Evolutionary conservation across 2,113 vertebrate genomes (phyloP).

Genomic region (Epinephelus fuscoguttatus): DNA sequence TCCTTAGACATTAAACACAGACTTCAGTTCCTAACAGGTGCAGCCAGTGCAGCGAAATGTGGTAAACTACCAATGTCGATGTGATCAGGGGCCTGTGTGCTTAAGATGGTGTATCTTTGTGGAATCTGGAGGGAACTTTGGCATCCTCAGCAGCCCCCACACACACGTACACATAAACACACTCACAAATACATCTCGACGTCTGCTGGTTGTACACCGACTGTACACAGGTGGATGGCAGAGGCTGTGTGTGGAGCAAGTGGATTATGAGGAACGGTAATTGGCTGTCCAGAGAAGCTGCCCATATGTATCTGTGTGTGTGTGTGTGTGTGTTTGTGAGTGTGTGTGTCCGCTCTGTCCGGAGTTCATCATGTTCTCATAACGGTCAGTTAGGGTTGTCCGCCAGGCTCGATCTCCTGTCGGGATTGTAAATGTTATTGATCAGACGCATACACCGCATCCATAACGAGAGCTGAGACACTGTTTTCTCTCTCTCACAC

Average conservation of each 20-base stretch:
- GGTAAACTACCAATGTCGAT: conserved; percentile 42
- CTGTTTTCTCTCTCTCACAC: conserved; percentile 42
- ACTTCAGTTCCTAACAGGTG: conserved; percentile 31
- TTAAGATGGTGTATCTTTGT: conserved; percentile 39
- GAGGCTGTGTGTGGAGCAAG: conserved; percentile 70
- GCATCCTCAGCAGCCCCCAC: conserved; percentile 32
- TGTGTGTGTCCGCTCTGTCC: conserved; percentile 54
- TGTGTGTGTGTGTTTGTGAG: conserved; percentile 44
- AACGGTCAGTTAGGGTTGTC: conserved; percentile 79
- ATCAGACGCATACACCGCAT: conserved; percentile 78
- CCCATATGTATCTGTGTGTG: conserved; percentile 41
- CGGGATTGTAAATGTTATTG: conserved; percentile 84
- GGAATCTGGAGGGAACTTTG: conserved; percentile 64
- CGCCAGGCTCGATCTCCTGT: conserved; percentile 76
- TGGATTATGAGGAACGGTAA: conserved; percentile 81
- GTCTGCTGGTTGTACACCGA: conserved; percentile 49
- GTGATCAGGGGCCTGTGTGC: conserved; percentile 45
- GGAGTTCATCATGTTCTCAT: conserved; percentile 81
- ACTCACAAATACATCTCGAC: conserved; percentile 46
- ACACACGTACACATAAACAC: conserved; percentile 42
- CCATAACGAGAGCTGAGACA: conserved; percentile 74
- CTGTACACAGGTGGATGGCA: conserved; percentile 70
- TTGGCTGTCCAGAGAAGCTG: conserved; percentile 81
- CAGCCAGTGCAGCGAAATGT: conserved; percentile 31
- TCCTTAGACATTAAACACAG: conserved; percentile 35